Percentiles rank a stretch among this genome's conserved stretches.
Conservation (phyloP, 2,888 invertebrate genomes). For the Brachypterus glaber region DNA sequence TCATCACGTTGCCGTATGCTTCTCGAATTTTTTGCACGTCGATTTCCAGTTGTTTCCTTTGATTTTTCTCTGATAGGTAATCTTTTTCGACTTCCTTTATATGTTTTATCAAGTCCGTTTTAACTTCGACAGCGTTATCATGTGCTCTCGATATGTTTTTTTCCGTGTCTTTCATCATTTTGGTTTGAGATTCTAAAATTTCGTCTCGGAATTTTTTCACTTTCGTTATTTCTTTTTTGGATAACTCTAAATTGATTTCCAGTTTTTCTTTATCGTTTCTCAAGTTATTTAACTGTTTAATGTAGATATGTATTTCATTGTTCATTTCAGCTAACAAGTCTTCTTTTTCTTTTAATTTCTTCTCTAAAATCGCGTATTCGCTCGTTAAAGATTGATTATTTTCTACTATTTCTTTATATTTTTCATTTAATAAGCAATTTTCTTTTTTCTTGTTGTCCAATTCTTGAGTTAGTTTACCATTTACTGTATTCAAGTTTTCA, state of each 20-base stretch:
- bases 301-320: constrained; percentile 3
- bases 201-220: constrained; percentile 27
- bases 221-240: constrained; percentile 25
- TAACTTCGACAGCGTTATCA: constrained; percentile 25
- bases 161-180: constrained; percentile 30
- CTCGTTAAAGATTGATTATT: neutral
- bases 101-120: constrained; percentile 24
- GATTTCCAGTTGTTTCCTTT: neutral
- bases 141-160: constrained; percentile 26
- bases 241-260: constrained; percentile 6
- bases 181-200: constrained; percentile 27
- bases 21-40: constrained; percentile 24
- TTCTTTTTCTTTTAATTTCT: neutral
- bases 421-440: constrained; percentile 13
- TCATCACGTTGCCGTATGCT: constrained; percentile 31
- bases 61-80: constrained; percentile 8
- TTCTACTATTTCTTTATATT: neutral
- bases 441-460: constrained; percentile 19
- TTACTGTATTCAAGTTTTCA: neutral
- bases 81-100: constrained; percentile 24
- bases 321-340: constrained; percentile 2
- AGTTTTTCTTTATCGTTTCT: constrained; percentile 7
- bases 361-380: neutral
- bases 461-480: constrained; percentile 2
- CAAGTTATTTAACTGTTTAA: constrained; percentile 5